Evolutionary conservation across 2,797 vertebrate species (phyloP).

Genomic region (Sebastes trivittatus): DNA sequence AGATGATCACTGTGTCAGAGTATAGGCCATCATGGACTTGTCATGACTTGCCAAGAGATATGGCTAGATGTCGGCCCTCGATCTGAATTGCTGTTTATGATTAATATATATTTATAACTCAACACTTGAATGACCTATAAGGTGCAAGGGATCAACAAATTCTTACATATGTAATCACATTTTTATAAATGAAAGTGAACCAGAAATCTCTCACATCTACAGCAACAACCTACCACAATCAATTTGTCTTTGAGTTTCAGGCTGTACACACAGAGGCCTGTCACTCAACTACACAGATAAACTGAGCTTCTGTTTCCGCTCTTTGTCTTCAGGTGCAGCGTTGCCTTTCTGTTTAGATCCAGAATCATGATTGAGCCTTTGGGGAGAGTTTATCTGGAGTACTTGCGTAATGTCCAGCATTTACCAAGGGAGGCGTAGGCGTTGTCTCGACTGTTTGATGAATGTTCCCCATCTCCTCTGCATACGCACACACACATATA

Average conservation of each 20-base stretch:
- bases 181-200: neutral
- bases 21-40: neutral
- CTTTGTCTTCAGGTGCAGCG: slow-evolving; percentile 28
- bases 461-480: slow-evolving; percentile 55
- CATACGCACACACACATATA: slow-evolving; percentile 5
- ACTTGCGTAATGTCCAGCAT: slow-evolving; percentile 56
- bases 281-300: slow-evolving; percentile 37
- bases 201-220: neutral
- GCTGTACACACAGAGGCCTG: neutral
- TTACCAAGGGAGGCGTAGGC: slow-evolving; percentile 42
- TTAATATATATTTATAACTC: neutral
- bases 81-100: neutral
- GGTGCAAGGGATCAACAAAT: neutral
- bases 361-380: slow-evolving; percentile 59
- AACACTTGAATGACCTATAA: neutral
- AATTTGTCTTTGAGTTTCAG: neutral
- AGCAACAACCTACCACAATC: neutral
- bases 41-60: neutral
- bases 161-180: neutral
- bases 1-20: neutral
- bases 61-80: neutral
- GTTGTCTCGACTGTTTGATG: slow-evolving; percentile 51
- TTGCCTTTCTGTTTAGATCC: slow-evolving; percentile 44
- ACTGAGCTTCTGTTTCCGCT: slow-evolving; percentile 5
- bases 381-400: slow-evolving; percentile 56